Evolutionary conservation across 2,113 vertebrate species (phyloP).

Genomic region (Heterotilapia buettikoferi): DNA sequence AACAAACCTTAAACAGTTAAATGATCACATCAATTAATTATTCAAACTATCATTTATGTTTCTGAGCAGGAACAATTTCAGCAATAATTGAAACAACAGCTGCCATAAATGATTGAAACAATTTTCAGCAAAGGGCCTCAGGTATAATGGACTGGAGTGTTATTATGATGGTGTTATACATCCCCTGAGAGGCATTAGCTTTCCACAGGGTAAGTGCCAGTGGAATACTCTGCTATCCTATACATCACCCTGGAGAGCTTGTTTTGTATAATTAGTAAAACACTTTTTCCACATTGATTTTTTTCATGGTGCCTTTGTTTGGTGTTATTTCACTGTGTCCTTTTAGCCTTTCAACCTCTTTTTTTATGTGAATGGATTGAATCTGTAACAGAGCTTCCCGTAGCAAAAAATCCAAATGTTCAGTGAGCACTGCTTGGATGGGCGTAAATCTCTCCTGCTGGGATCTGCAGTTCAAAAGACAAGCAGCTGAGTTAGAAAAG

Average conservation of each 20-base stretch:
- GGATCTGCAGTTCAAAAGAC: neutral
- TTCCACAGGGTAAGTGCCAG: conserved; percentile 33
- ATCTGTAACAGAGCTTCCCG: neutral
- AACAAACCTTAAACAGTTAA: neutral
- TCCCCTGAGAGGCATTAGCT: conserved; percentile 53
- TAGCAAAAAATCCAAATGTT: neutral
- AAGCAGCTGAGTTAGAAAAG: neutral
- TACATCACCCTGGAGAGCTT: conserved; percentile 30
- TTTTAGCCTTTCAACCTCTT: neutral
- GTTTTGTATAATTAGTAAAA: conserved; percentile 39
- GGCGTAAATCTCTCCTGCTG: neutral
- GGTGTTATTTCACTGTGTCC: neutral
- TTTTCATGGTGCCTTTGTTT: neutral
- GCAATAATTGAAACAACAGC: conserved; percentile 40
- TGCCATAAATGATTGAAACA: conserved; percentile 42
- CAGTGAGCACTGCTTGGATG: neutral
- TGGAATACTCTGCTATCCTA: conserved; percentile 1
- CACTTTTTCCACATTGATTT: conserved; percentile 16
- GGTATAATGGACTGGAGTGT: conserved; percentile 54
- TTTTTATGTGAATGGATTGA: neutral
- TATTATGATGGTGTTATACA: conserved; percentile 44
- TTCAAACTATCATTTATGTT: conserved; percentile 37
- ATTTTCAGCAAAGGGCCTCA: conserved; percentile 25
- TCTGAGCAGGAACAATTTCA: conserved; percentile 17
- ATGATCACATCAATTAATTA: conserved; percentile 29